phyloP scores from a whole-genome alignment of 2,797 vertebrate genomes.

The Alcedo atthis region DNA sequence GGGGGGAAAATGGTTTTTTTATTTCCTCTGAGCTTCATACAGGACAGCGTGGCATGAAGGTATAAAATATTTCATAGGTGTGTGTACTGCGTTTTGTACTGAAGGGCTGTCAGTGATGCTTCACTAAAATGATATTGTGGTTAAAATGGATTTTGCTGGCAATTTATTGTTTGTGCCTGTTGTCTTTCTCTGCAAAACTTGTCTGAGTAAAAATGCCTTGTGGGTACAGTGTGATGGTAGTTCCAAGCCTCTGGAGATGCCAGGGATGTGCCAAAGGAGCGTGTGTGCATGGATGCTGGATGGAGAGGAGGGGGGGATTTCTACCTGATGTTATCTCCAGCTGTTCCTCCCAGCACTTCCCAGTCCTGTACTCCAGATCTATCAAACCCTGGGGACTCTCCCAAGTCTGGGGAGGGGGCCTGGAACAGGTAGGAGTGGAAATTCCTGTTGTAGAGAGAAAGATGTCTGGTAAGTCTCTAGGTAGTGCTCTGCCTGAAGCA shows the following conservation, averaged over 20 bases:
- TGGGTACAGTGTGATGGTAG: rapidly evolving
- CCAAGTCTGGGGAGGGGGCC: neutral
- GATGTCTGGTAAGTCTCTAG: neutral
- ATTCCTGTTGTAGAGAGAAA: neutral
- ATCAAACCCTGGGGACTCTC: neutral
- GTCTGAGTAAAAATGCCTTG: neutral
- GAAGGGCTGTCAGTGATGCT: neutral
- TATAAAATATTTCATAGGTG: neutral
- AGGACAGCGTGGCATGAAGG: neutral
- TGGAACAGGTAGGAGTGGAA: neutral
- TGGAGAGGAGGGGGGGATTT: neutral
- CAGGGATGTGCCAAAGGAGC: rapidly evolving
- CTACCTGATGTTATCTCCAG: neutral
- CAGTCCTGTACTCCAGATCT: neutral
- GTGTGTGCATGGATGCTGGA: rapidly evolving
- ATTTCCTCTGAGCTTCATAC: neutral
- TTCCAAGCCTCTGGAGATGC: neutral
- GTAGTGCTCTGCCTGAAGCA: neutral
- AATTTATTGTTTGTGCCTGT: neutral
- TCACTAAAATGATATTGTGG: neutral
- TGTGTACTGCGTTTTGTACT: neutral
- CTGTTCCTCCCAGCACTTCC: neutral
- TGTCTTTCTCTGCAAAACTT: neutral
- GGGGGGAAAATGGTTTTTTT: neutral
- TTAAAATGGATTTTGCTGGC: neutral